Conservation (phyloP, 2,113 vertebrate genomes). For the Tychaedon coryphoeus region DNA sequence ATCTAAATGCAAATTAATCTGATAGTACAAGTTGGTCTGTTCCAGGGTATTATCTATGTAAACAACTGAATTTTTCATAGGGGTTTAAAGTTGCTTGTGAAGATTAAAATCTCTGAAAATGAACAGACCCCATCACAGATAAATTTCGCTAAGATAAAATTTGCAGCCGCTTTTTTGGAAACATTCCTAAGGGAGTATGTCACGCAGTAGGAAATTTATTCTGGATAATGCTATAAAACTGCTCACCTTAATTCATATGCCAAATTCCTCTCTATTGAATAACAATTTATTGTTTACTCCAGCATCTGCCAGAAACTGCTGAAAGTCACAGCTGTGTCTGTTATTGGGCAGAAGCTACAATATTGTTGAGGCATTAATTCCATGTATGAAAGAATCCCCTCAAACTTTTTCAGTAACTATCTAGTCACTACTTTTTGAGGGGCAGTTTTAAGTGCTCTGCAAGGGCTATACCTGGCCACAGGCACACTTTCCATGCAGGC, state of each 20-base stretch:
- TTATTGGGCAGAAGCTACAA: neutral
- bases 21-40: neutral
- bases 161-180: conserved; percentile 33
- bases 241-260: conserved; percentile 57
- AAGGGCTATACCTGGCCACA: neutral
- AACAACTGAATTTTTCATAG: neutral
- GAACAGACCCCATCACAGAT: neutral
- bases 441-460: neutral
- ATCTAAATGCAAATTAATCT: conserved; percentile 8
- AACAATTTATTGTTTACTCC: conserved; percentile 16
- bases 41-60: neutral
- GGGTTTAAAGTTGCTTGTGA: neutral
- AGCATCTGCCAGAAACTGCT: conserved; percentile 46
- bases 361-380: neutral
- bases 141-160: conserved; percentile 38
- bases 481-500: neutral
- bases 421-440: neutral
- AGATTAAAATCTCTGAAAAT: conserved; percentile 35
- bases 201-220: conserved; percentile 61
- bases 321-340: conserved; percentile 35
- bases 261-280: conserved; percentile 63
- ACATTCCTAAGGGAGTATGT: conserved; percentile 53
- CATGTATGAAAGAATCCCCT: neutral
- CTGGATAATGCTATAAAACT: conserved; percentile 55
- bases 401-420: neutral